Conservation (phyloP, 2,797 vertebrate species). For the Alectoris magna region DNA sequence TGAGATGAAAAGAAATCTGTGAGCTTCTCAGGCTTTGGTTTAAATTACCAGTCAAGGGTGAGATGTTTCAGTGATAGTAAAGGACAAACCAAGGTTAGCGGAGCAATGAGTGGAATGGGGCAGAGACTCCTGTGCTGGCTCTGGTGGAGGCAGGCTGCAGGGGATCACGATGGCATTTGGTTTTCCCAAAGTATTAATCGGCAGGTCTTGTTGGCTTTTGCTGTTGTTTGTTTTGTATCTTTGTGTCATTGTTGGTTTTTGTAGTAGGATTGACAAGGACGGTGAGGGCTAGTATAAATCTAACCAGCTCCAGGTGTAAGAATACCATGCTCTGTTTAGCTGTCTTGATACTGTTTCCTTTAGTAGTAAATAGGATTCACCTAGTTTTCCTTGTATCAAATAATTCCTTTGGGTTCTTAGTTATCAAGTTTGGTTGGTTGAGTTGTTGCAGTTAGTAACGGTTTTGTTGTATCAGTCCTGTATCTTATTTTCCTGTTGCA, state of each 20-base stretch:
- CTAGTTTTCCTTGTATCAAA: neutral
- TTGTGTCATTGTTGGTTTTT: neutral
- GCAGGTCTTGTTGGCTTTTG: neutral
- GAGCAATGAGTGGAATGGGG: neutral
- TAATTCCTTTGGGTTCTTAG: neutral
- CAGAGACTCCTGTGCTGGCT: too few species aligned
- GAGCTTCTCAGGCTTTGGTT: neutral
- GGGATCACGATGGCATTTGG: fast-evolving
- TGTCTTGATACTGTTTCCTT: neutral
- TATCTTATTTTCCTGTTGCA: neutral
- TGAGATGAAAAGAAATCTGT: neutral
- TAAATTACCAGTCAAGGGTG: neutral
- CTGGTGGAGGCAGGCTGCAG: neutral
- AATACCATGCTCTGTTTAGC: neutral
- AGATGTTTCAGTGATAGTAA: neutral
- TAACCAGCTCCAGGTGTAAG: neutral
- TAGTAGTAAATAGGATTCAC: neutral
- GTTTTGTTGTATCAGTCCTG: neutral
- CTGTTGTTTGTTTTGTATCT: neutral
- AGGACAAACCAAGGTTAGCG: neutral
- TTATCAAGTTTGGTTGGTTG: neutral
- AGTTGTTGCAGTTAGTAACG: too few species aligned
- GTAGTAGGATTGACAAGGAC: neutral
- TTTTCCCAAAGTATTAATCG: neutral
- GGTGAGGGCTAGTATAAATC: neutral